These are phyloP conservation scores for Neodiprion virginianus DNA, from an alignment of 1,140 invertebrate genomes.

Conservation along the genomic window DNA sequence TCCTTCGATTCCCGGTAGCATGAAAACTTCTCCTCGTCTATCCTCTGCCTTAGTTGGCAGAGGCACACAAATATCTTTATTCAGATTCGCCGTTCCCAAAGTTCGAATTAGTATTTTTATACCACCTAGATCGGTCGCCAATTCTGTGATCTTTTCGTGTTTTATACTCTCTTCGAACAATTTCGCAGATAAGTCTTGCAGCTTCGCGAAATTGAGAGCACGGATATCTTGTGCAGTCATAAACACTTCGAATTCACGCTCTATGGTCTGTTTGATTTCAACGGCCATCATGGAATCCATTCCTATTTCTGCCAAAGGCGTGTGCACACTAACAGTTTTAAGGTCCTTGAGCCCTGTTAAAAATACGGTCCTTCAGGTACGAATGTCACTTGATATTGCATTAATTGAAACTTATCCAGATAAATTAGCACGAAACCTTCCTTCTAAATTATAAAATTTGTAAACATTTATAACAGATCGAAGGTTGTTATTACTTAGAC, in stretches of 20 bases:
- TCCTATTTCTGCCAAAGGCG: constrained; percentile 76
- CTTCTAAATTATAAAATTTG: not conserved
- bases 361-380: too few relatives aligned
- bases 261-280: constrained; percentile 80
- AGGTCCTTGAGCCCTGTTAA: constrained; percentile 57
- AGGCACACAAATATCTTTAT: constrained; percentile 40
- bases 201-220: constrained; percentile 62
- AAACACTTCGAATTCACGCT: constrained; percentile 75
- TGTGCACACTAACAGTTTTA: constrained; percentile 67
- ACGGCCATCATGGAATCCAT: constrained; percentile 86
- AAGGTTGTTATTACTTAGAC: not conserved
- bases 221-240: constrained; percentile 76
- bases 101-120: constrained; percentile 49
- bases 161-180: constrained; percentile 36
- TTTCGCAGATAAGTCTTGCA: constrained; percentile 58
- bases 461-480: not conserved
- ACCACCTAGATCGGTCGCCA: constrained; percentile 26
- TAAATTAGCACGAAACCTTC: not conserved
- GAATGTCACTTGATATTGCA: not conserved
- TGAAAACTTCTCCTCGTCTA: constrained; percentile 60
- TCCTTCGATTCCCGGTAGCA: constrained; percentile 75
- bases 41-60: constrained; percentile 42
- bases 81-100: constrained; percentile 39
- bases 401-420: not conserved
- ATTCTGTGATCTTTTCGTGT: not conserved